Evolutionary conservation across 1,140 invertebrate genomes (phyloP).

Genomic region (Melanaphis sacchari): DNA sequence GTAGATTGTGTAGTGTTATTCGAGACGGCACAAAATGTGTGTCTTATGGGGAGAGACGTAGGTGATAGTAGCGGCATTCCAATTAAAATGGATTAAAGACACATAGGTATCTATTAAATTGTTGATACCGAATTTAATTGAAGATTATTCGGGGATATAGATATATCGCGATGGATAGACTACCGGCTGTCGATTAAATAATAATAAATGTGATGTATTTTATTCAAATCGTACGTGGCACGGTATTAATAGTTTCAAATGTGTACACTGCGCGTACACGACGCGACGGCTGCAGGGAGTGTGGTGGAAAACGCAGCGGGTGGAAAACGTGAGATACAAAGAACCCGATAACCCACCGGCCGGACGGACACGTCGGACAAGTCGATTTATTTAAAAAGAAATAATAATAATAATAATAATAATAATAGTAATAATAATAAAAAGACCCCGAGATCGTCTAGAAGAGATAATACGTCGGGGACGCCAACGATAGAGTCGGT

Average conservation of each 20-base stretch:
- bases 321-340: constrained; percentile 50
- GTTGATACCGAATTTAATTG: not conserved
- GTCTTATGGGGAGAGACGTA: not conserved
- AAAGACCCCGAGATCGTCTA: constrained; percentile 45
- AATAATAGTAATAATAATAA: constrained; percentile 20
- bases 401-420: constrained; percentile 33
- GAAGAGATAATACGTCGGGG: constrained; percentile 28
- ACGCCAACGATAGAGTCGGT: not conserved
- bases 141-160: not conserved
- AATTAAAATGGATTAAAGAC: not conserved
- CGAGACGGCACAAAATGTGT: not conserved
- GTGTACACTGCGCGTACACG: not conserved
- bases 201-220: not conserved
- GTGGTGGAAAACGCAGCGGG: constrained; percentile 38
- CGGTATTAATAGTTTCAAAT: not conserved
- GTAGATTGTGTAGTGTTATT: not conserved
- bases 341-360: constrained; percentile 30
- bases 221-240: constrained; percentile 2
- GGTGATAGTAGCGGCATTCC: not conserved
- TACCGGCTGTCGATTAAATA: not conserved
- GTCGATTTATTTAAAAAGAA: constrained; percentile 54
- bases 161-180: not conserved
- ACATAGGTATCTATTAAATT: not conserved
- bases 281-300: not conserved
- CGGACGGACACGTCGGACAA: constrained; percentile 32